Conservation (phyloP, 2,113 vertebrate species). For the Eupsittula cactorum region DNA sequence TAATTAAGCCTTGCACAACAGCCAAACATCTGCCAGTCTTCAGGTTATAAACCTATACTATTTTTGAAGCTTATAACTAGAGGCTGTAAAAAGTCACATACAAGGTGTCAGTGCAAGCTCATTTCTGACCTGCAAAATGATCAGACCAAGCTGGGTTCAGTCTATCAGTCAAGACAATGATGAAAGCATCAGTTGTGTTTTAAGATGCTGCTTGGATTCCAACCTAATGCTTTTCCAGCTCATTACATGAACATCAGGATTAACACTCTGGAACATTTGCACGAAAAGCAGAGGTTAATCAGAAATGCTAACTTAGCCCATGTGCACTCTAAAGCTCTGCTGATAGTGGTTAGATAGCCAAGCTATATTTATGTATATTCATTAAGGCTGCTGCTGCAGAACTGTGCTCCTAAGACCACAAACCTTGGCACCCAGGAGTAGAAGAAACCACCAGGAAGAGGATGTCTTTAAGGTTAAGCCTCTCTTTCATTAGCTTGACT, state of each 20-base stretch:
- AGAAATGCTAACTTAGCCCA: constrained; percentile 8
- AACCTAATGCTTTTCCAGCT: not conserved
- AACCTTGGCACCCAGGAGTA: not conserved
- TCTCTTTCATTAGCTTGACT: constrained; percentile 21
- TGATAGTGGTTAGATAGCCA: not conserved
- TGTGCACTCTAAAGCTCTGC: not conserved
- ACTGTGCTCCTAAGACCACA: not conserved
- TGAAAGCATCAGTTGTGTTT: not conserved
- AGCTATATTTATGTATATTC: not conserved
- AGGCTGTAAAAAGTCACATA: not conserved
- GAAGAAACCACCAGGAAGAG: constrained; percentile 21
- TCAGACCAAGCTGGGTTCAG: not conserved
- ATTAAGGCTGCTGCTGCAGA: not conserved
- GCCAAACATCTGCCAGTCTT: constrained; percentile 12
- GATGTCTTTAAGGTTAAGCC: constrained; percentile 17
- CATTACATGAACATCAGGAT: not conserved
- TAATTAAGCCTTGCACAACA: not conserved
- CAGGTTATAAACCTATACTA: not conserved
- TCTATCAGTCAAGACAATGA: not conserved
- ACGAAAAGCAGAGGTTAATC: not conserved
- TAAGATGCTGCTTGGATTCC: not conserved
- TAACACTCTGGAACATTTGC: not conserved
- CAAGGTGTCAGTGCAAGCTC: not conserved
- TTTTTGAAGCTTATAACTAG: not conserved
- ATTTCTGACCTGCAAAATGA: not conserved